A percentile compares a stretch with the other conserved stretches of the same genome.
phyloP scores from a whole-genome alignment of 2,888 invertebrate genomes.

The Galeruca laticollis region DNA sequence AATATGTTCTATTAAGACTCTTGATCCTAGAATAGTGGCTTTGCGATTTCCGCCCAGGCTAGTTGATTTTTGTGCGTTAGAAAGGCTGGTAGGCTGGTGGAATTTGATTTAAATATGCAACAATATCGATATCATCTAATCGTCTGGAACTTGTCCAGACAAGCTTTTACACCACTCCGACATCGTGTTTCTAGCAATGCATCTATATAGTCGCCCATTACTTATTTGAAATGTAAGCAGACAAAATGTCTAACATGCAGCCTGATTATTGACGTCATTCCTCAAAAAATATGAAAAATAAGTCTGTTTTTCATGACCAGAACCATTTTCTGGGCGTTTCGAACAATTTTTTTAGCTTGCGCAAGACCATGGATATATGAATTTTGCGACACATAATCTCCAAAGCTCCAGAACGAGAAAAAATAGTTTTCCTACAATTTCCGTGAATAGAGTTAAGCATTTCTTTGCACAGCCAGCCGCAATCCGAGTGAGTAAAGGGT shows the following conservation, averaged over 20 bases:
- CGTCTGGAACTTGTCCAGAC: slow-evolving; percentile 39
- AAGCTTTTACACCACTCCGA: slow-evolving; percentile 25
- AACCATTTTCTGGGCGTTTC: slow-evolving; percentile 18
- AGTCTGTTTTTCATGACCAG: slow-evolving; percentile 15
- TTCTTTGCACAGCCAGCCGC: slow-evolving; percentile 19
- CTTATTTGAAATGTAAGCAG: too few species aligned
- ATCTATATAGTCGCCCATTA: too few species aligned
- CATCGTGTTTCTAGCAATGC: too few species aligned
- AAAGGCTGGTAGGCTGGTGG: too few species aligned
- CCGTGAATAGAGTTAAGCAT: slow-evolving; percentile 17
- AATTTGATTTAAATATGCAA: too few species aligned
- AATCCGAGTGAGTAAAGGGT: slow-evolving; percentile 3
- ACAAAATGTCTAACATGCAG: too few species aligned
- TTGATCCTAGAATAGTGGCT: too few species aligned
- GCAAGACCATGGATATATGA: slow-evolving; percentile 2
- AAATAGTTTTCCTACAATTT: neutral
- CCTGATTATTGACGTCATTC: too few species aligned
- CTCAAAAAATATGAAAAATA: too few species aligned
- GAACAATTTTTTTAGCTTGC: slow-evolving; percentile 9
- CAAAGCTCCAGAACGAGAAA: neutral
- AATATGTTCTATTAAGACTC: too few species aligned
- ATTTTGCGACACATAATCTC: neutral
- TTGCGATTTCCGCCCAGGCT: too few species aligned
- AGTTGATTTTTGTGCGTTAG: too few species aligned
- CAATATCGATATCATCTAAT: slow-evolving; percentile 39